Conservation (phyloP, 2,113 vertebrate species). For the Telmatochromis sp. region DNA sequence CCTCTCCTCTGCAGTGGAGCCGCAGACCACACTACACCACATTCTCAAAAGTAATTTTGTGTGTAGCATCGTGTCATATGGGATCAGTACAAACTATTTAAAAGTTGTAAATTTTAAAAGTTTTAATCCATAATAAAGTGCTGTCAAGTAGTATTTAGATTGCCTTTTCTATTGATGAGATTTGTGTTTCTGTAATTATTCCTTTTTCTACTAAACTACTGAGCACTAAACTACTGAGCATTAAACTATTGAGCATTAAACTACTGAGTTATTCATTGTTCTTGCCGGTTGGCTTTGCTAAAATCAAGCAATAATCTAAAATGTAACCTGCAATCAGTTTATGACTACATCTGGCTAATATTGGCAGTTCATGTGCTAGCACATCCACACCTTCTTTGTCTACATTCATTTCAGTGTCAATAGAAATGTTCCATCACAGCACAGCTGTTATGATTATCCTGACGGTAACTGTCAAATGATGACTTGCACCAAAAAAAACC, state of each 20-base stretch:
- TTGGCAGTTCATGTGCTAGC: background rate
- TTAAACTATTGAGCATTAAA: background rate
- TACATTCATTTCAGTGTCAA: background rate
- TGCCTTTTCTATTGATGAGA: background rate
- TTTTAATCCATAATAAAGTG: background rate
- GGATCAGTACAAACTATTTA: background rate
- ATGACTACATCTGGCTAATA: background rate
- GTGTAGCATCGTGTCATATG: background rate
- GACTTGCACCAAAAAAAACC: accelerated
- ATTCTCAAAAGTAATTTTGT: background rate
- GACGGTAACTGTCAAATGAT: background rate
- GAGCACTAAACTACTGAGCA: background rate
- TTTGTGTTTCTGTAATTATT: background rate
- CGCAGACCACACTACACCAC: background rate
- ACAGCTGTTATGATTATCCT: background rate
- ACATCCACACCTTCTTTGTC: background rate
- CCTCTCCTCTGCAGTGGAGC: background rate
- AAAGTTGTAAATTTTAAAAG: background rate
- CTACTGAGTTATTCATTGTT: background rate
- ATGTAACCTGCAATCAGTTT: background rate
- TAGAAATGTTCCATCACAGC: background rate
- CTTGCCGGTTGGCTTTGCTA: background rate
- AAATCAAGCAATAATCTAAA: background rate
- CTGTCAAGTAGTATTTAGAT: background rate
- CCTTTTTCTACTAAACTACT: background rate